Evolutionary conservation across 2,888 invertebrate genomes (phyloP), one percentile per base, ranked within the genome.

Genomic region (Orthosia incerta): DNA sequence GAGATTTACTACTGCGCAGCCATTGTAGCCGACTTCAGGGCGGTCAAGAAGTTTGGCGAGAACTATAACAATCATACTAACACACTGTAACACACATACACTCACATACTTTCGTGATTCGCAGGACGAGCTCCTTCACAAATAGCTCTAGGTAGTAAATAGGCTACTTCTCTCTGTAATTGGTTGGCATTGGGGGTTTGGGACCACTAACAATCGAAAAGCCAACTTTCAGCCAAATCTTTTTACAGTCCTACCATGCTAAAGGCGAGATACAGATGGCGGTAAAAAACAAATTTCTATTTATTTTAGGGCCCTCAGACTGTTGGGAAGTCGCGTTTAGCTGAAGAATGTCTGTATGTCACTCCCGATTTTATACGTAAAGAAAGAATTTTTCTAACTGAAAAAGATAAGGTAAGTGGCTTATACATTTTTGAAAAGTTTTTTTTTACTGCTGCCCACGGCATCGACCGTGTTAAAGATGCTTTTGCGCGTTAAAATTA

Each of bases 281-380:
- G 9, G 26, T 31, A 64, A 11, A 18, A 11, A 9, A 16, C 1
- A 20, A 7, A 5, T 4, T 26, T 16, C 45, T 45, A 39, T 46
- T 3, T 9, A 20, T 48, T 18, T 89, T 91, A 97, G 91, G 97
- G 97, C 0, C 97, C 96, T 53, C 93, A 95, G 2, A 92, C 97
- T 61, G 96, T 97, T 61, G 98, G 98, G 0, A 97, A 97, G 90
- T 97, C 97, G 0, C 95, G 97, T 70, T 88, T 97, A 15, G 84
- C 97, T 26, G 96, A 97, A 62, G 97, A 97, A 91, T 95, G 97
- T 70, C 88, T 97, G 12, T 93, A 92, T 77, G 85, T 93, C 7
- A 95, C 96, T 9, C 96, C 97, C 0, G 80, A 86, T 20, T 87
- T 83, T 48, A 69, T 92, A 13, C 80, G 81, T 18, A 80, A 89